These are phyloP conservation scores for Alligator sinensis DNA, from an alignment of 2,113 vertebrate species.

Conservation along the genomic window DNA sequence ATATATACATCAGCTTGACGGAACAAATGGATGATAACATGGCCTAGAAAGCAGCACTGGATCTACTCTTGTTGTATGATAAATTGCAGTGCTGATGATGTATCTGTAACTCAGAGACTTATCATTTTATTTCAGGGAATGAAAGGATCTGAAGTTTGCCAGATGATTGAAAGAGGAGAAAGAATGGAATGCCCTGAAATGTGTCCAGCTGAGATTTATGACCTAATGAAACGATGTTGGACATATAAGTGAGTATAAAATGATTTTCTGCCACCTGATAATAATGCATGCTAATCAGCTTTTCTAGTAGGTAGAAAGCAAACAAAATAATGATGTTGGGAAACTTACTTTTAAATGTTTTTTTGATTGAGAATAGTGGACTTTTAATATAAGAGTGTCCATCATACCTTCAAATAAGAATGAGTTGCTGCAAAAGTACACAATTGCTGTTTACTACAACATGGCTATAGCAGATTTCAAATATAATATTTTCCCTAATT, in stretches of 20 bases:
- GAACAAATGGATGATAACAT: background rate
- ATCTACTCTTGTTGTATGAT: background rate
- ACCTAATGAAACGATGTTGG: conserved; percentile 94
- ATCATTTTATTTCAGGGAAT: conserved; percentile 84
- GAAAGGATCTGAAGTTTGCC: conserved; percentile 93
- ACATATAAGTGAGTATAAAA: conserved; percentile 89
- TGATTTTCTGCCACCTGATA: background rate
- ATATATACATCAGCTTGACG: background rate
- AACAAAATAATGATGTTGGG: background rate
- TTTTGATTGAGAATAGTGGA: background rate
- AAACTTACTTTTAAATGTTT: background rate
- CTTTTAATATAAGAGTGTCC: background rate
- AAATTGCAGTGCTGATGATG: background rate
- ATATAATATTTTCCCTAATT: background rate
- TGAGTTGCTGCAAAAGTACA: background rate
- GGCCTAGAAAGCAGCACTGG: background rate
- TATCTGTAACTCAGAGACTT: background rate
- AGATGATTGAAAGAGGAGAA: conserved; percentile 92
- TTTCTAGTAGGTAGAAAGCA: background rate
- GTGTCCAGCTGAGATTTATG: conserved; percentile 90
- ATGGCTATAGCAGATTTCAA: background rate
- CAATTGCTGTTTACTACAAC: background rate
- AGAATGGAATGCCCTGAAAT: conserved; percentile 86
- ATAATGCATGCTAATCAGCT: background rate
- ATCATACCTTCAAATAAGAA: background rate